Percentiles rank a stretch among this genome's conserved stretches.
Evolutionary conservation across 2,113 vertebrate species (phyloP).

Genomic region (Phycodurus eques): DNA sequence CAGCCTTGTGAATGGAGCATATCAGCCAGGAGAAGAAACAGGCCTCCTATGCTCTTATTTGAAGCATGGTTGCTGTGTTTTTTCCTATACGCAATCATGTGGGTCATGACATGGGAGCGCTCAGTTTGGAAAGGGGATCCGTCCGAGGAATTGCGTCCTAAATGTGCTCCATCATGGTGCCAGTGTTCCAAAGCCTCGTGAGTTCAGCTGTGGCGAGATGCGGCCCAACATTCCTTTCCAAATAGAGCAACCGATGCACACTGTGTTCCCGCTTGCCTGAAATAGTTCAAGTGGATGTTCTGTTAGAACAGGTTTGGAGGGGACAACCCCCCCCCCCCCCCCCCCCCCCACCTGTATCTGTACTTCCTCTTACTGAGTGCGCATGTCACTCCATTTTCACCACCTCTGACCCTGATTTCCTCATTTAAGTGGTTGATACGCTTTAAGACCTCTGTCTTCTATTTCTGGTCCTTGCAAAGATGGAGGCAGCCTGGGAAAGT

Average conservation of each 20-base stretch:
- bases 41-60: not conserved
- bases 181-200: slow-evolving; percentile 48
- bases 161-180: slow-evolving; percentile 69
- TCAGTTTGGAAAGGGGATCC: not conserved
- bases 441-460: slow-evolving; percentile 32
- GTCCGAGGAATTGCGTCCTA: slow-evolving; percentile 4
- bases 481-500: slow-evolving; percentile 6
- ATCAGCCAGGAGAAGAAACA: slow-evolving; percentile 20
- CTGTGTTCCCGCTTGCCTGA: slow-evolving; percentile 69
- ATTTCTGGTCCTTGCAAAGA: slow-evolving; percentile 44
- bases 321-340: slow-evolving; percentile 9
- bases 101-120: not conserved
- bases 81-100: not conserved
- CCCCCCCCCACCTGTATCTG: slow-evolving; percentile 37
- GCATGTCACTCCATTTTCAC: slow-evolving; percentile 21
- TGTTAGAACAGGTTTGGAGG: not conserved
- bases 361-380: slow-evolving; percentile 12
- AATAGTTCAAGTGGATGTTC: slow-evolving; percentile 60
- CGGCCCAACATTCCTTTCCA: slow-evolving; percentile 77
- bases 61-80: not conserved
- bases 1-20: slow-evolving; percentile 13
- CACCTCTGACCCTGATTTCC: slow-evolving; percentile 25
- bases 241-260: slow-evolving; percentile 74
- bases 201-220: slow-evolving; percentile 65
- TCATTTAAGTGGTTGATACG: slow-evolving; percentile 12